phyloP scores from a whole-genome alignment of 2,113 vertebrate species.

The Psittacula cyanocephala region DNA sequence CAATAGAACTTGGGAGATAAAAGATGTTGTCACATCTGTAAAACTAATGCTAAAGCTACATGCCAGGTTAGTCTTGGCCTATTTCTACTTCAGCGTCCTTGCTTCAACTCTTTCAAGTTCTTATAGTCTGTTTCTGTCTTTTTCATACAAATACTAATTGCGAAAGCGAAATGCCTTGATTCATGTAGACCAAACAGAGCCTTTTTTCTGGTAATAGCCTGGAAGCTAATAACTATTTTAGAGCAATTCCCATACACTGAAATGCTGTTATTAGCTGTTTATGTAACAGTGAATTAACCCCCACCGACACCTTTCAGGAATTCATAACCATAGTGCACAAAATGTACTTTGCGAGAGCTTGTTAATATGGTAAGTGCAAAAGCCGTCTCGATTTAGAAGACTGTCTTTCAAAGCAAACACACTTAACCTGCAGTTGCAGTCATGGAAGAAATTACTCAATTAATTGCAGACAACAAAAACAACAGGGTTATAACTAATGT shows the following conservation, averaged over 20 bases:
- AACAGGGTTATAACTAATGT: slow-evolving; percentile 48
- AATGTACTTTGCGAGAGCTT: not conserved
- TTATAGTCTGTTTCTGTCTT: not conserved
- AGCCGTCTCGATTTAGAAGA: not conserved
- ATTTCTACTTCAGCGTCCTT: not conserved
- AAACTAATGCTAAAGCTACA: not conserved
- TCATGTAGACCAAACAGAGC: not conserved
- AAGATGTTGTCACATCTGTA: not conserved
- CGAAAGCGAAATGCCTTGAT: not conserved
- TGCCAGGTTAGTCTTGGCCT: not conserved
- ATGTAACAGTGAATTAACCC: slow-evolving; percentile 61
- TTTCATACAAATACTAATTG: not conserved
- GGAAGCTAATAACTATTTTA: slow-evolving; percentile 47
- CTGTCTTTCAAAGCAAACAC: slow-evolving; percentile 33
- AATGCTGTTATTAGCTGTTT: slow-evolving; percentile 44
- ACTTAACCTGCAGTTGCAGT: slow-evolving; percentile 55
- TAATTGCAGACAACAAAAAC: slow-evolving; percentile 61
- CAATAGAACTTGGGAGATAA: not conserved
- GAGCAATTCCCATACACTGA: slow-evolving; percentile 18
- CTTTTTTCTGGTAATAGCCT: not conserved
- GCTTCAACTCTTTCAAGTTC: not conserved
- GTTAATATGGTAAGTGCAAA: slow-evolving; percentile 3
- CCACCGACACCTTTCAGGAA: slow-evolving; percentile 39
- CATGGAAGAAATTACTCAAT: slow-evolving; percentile 59
- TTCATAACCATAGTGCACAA: not conserved